Percentiles rank a stretch among this genome's conserved stretches.
phyloP scores from a whole-genome alignment of 23 tunicate genomes.

The Clavelina lepadiformis region DNA sequence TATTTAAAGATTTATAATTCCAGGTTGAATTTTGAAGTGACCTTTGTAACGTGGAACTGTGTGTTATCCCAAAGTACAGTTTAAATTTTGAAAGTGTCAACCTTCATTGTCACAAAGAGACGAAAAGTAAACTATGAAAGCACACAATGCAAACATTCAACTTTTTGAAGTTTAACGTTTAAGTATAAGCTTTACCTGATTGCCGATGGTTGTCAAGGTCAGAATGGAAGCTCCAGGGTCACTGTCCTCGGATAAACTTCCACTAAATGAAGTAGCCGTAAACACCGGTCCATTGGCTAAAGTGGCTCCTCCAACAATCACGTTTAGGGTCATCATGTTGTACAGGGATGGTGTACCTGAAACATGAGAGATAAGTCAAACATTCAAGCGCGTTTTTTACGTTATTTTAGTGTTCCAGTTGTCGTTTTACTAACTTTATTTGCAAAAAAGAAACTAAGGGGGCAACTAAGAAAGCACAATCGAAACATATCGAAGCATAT shows the following conservation, averaged over 20 bases:
- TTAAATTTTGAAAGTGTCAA: too few species aligned
- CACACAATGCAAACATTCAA: neutral
- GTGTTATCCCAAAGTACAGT: neutral
- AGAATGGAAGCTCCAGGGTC: conserved; percentile 17
- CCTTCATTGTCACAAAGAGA: too few species aligned
- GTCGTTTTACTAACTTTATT: too few species aligned
- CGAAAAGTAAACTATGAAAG: too few species aligned
- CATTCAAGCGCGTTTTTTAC: too few species aligned
- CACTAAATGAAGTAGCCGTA: conserved; percentile 23
- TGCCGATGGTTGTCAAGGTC: conserved; percentile 22
- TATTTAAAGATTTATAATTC: too few species aligned
- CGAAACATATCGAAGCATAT: too few species aligned
- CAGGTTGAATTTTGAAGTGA: neutral
- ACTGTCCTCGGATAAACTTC: conserved; percentile 29
- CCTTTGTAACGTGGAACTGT: neutral
- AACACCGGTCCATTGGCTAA: conserved; percentile 44
- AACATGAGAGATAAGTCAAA: too few species aligned
- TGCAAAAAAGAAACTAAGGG: too few species aligned
- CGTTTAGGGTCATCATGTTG: conserved; percentile 7
- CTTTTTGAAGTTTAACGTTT: neutral
- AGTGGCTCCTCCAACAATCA: conserved; percentile 21
- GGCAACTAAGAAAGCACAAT: too few species aligned
- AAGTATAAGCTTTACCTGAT: conserved; percentile 10
- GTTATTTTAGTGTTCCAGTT: too few species aligned
- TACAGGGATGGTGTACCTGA: conserved; percentile 28